Evolutionary conservation across 2,888 invertebrate species (phyloP).

Genomic region (Drosophila aldrichi): DNA sequence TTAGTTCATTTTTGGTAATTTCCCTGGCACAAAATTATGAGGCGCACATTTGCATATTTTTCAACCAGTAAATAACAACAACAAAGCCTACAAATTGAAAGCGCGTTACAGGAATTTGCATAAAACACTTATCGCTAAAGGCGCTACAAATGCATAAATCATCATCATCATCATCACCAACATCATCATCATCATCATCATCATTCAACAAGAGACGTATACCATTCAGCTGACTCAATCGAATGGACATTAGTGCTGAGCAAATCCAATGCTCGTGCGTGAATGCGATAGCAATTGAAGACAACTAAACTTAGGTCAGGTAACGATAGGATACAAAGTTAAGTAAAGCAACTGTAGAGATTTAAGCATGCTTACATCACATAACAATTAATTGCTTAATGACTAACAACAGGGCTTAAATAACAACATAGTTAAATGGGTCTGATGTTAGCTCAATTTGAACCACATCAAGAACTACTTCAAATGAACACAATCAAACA

Average conservation of each 20-base stretch:
- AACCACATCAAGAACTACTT: background rate
- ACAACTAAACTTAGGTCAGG: background rate
- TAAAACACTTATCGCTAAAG: slow-evolving; percentile 60
- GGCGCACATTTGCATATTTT: slow-evolving; percentile 62
- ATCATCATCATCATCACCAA: slow-evolving; percentile 46
- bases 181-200: slow-evolving; percentile 15
- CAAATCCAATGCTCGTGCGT: slow-evolving; percentile 9
- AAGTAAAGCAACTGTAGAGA: too few relatives aligned
- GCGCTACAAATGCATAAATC: slow-evolving; percentile 70
- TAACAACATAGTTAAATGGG: too few relatives aligned
- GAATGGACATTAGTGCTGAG: background rate
- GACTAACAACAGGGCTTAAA: too few relatives aligned
- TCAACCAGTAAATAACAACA: slow-evolving; percentile 22
- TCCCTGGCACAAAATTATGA: slow-evolving; percentile 61
- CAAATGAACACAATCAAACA: background rate
- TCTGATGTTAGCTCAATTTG: background rate
- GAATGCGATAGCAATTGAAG: background rate
- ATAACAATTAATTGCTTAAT: background rate
- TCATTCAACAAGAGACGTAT: slow-evolving; percentile 5
- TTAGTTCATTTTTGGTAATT: slow-evolving; percentile 45
- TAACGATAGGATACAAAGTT: background rate
- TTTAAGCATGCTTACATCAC: too few relatives aligned
- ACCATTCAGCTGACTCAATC: slow-evolving; percentile 17
- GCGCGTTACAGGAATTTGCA: slow-evolving; percentile 60
- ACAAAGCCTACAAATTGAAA: slow-evolving; percentile 53